These are phyloP conservation scores for Drosophila pruinosa DNA, from an alignment of 1,140 invertebrate species.

Conservation along the genomic window DNA sequence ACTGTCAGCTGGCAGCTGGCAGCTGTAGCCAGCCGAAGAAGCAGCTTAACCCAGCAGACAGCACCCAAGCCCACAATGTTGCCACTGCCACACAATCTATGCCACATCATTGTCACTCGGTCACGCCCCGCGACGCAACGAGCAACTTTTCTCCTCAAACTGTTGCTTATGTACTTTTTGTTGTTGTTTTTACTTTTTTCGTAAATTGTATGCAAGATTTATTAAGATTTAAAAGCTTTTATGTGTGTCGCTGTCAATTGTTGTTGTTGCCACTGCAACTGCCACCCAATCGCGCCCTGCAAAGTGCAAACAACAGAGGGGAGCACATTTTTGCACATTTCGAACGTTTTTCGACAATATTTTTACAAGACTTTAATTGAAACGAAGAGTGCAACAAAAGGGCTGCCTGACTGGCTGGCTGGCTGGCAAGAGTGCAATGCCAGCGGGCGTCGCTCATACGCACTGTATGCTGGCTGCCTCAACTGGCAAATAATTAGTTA, in stretches of 20 bases:
- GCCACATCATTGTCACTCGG: constrained; percentile 51
- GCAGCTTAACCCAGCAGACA: constrained; percentile 23
- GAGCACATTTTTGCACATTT: neutral
- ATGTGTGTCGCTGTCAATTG: constrained; percentile 77
- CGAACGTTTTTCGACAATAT: constrained; percentile 18
- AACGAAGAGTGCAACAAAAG: constrained; percentile 2
- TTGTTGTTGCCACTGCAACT: constrained; percentile 15
- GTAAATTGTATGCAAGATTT: constrained; percentile 81
- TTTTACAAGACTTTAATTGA: constrained; percentile 61
- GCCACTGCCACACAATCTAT: constrained; percentile 25
- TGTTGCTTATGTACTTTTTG: too few species aligned
- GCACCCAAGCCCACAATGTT: neutral
- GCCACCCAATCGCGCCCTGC: neutral
- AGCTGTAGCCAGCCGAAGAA: neutral
- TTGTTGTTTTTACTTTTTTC: constrained; percentile 56
- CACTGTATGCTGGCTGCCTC: constrained; percentile 24
- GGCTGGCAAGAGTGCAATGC: neutral
- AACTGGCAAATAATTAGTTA: constrained; percentile 11
- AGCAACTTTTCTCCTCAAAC: constrained; percentile 10
- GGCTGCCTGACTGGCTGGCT: too few species aligned
- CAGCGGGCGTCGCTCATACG: constrained; percentile 37
- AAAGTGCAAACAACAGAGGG: constrained; percentile 30
- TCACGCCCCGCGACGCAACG: constrained; percentile 30
- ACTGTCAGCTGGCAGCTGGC: constrained; percentile 22
- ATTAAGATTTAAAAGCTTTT: constrained; percentile 82